These are phyloP conservation scores for Pandemis heparana DNA, from an alignment of 2,888 invertebrate genomes.

Conservation along the genomic window DNA sequence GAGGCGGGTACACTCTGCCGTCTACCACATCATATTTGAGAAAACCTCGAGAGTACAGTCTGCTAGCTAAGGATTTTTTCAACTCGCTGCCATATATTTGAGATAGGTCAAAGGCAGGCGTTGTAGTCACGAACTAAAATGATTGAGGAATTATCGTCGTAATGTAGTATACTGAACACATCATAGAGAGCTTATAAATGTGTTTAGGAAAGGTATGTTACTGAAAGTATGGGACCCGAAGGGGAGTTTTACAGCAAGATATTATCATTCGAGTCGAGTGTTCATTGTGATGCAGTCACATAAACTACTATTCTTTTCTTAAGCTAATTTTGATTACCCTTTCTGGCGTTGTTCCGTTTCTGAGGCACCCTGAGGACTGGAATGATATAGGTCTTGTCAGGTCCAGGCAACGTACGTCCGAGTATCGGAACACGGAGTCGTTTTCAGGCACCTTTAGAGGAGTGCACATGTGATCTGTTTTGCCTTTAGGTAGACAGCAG, in stretches of 20 bases:
- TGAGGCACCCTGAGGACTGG: conserved; percentile 29
- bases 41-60: conserved; percentile 19
- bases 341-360: conserved; percentile 26
- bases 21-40: conserved; percentile 25
- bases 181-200: too few species aligned
- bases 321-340: conserved; percentile 15
- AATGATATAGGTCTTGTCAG: conserved; percentile 30
- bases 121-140: conserved; percentile 18
- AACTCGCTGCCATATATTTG: conserved; percentile 18
- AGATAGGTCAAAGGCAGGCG: conserved; percentile 26
- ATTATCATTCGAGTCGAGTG: too few species aligned
- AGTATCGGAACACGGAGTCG: conserved; percentile 31
- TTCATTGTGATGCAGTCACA: too few species aligned
- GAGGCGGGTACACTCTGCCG: conserved; percentile 24
- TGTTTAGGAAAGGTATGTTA: too few species aligned
- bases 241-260: too few species aligned
- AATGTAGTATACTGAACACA: too few species aligned
- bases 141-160: too few species aligned
- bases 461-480: conserved; percentile 19
- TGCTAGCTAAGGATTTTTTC: not conserved
- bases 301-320: too few species aligned
- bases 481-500: conserved; percentile 31
- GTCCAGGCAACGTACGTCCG: conserved; percentile 27
- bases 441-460: conserved; percentile 21
- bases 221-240: too few species aligned